Base-by-base conservation (phyloP, 2,888 invertebrate genomes). In the Malacosoma neustria region DNA sequence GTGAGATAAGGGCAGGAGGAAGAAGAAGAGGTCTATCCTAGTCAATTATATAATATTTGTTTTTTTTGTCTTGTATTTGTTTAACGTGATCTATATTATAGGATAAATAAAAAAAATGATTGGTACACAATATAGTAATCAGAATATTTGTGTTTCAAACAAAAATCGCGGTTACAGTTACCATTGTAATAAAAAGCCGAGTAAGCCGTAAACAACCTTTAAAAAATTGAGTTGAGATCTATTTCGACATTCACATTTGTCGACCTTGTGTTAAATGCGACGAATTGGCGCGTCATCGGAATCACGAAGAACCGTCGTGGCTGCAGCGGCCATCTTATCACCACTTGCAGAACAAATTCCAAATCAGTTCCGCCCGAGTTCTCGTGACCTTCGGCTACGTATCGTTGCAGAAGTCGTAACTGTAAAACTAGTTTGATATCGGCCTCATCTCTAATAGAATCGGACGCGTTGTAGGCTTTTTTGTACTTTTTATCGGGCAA, bases 371-470 rank as follows among this genome's bases (percentile, higher is more conserved):
- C 72, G 72, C 63, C 65, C 67, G 68, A 68, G 61, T 64, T 75
- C 61, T 60, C 65, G 65, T 70, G 79, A 77, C 80, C 77, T 79
- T 77, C 77, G 69, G 55, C 60, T 66, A 59, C 59, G 61, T 68
- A 69, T 72, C 69, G 64, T 72, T 72, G 69, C 75, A 62, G 70
- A 76, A 72, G 70, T 54, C 41, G 53, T 80, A 81, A 80, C 81
- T 76, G 81, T 81, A 79, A 73, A 79, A 80, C 80, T 72, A 75
- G 77, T 77, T 79, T 72, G 61, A 47, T 61, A 65, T 71, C 67
- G 60, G 63, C 55, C 64, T 60, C 60, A 60, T 64, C 68, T 71
- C 70, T 76, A 73, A 75, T 79, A 73, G 63, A 65, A 71, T 72
- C 63, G 59, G 66, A 71, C 62, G 68, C 62, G 71, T 68, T 67